Evolutionary conservation across 2,113 vertebrate species (phyloP).

Genomic region (Nicator chloris): DNA sequence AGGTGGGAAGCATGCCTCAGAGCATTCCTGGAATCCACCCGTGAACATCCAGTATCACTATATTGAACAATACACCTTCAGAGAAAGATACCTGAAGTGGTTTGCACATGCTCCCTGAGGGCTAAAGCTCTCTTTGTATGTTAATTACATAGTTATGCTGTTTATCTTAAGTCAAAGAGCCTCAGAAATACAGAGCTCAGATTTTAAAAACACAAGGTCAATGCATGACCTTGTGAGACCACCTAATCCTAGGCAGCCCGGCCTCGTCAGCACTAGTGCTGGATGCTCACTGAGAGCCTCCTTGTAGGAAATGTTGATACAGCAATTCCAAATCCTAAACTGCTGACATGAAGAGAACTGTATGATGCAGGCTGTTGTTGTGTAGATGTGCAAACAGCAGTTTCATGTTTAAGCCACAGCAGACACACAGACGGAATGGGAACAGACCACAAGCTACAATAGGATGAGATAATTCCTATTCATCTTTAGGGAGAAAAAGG

Average conservation of each 20-base stretch:
- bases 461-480: background rate
- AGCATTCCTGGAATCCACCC: background rate
- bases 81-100: background rate
- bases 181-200: background rate
- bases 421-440: background rate
- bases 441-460: background rate
- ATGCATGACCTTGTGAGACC: background rate
- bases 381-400: background rate
- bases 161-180: background rate
- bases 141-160: too few species aligned
- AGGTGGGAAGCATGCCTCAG: background rate
- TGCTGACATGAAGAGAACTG: background rate
- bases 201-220: background rate
- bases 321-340: background rate
- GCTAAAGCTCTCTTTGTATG: background rate
- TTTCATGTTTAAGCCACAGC: background rate
- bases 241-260: background rate
- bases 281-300: background rate
- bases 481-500: rapidly evolving
- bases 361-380: background rate
- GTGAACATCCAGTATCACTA: background rate
- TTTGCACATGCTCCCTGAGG: background rate
- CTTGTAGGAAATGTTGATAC: background rate
- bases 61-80: background rate
- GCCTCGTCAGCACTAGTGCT: background rate